phyloP scores from a whole-genome alignment of 2,888 invertebrate genomes.

The Ceraclea dissimilis region DNA sequence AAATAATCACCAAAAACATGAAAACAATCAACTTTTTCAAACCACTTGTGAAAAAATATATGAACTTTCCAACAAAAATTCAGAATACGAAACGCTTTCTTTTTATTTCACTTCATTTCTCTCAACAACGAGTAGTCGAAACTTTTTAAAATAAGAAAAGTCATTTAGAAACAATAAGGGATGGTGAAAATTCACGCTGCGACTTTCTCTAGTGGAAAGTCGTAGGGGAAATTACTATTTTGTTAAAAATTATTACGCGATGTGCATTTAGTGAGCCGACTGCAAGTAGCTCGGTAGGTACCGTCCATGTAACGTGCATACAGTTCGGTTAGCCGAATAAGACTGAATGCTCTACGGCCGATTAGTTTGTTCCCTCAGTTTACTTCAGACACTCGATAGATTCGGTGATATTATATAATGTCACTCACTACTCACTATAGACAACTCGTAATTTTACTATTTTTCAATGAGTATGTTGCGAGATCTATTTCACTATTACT shows the following conservation, averaged over 20 bases:
- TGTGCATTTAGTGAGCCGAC: constrained; percentile 5
- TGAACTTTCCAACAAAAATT: not conserved
- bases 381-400: not conserved
- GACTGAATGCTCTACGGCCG: constrained; percentile 4
- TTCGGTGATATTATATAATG: not conserved
- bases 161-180: not conserved
- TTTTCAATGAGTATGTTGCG: no score
- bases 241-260: constrained; percentile 9
- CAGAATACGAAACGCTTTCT: not conserved
- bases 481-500: no score
- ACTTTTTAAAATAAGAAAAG: not conserved
- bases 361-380: not conserved
- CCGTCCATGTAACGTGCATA: constrained; percentile 6
- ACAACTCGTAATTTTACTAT: not conserved
- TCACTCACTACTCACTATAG: not conserved
- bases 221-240: no score
- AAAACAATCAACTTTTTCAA: no score
- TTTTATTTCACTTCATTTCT: not conserved
- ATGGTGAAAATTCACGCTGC: no score
- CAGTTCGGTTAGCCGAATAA: constrained; percentile 13
- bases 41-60: not conserved
- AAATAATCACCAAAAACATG: not conserved
- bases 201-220: no score
- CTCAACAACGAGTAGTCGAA: not conserved
- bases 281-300: not conserved